A percentile compares a stretch with the other conserved stretches of the same genome.
These are phyloP conservation scores for Halocynthia aurantium DNA, from an alignment of 23 tunicate species.

Conservation along the genomic window DNA sequence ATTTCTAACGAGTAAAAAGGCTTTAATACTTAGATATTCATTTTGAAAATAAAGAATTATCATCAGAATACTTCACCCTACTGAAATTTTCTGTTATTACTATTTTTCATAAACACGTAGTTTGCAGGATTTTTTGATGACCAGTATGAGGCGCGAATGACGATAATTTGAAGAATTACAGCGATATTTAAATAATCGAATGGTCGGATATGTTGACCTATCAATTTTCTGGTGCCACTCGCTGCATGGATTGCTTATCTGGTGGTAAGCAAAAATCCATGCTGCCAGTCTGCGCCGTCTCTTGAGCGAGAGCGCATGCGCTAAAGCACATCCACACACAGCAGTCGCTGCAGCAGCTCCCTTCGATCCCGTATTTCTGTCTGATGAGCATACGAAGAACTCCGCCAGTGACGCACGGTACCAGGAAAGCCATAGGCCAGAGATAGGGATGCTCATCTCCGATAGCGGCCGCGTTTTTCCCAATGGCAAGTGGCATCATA, in stretches of 20 bases:
- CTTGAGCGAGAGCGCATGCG: constrained; percentile 14
- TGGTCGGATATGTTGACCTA: background rate
- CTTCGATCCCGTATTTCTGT: constrained; percentile 21
- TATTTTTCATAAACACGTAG: no score
- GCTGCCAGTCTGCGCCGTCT: background rate
- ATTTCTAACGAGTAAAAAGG: no score
- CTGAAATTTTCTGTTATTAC: no score
- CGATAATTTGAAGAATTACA: no score
- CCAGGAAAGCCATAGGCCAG: constrained; percentile 16
- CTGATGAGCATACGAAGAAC: constrained; percentile 6
- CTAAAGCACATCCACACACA: background rate
- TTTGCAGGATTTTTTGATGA: no score
- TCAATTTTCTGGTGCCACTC: constrained; percentile 6
- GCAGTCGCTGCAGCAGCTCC: background rate
- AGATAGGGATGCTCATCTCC: constrained; percentile 18
- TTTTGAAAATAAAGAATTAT: no score
- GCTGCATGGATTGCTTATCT: constrained; percentile 15
- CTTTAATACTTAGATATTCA: no score
- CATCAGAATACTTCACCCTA: no score
- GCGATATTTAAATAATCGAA: background rate
- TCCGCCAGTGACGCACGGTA: background rate
- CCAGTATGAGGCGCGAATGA: no score
- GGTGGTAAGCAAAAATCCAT: constrained; percentile 9
- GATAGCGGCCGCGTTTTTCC: constrained; percentile 6
- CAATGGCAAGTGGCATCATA: constrained; percentile 15